Evolutionary conservation across 2,797 vertebrate species (phyloP).

Genomic region (Helostoma temminkii): DNA sequence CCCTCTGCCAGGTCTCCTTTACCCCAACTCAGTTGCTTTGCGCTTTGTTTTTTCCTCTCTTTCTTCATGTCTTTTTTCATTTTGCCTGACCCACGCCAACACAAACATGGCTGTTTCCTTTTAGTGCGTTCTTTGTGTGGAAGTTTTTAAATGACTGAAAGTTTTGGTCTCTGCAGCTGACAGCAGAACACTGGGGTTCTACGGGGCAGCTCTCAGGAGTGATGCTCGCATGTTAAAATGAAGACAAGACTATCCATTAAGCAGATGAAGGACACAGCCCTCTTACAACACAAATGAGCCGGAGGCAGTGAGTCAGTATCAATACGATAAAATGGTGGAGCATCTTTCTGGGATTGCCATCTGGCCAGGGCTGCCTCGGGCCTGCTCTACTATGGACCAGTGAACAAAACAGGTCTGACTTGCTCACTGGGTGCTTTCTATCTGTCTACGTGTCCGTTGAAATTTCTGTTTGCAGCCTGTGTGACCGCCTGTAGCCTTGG

Average conservation of each 20-base stretch:
- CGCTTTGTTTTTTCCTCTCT: constrained; percentile 19
- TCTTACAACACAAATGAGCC: constrained; percentile 11
- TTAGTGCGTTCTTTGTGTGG: constrained; percentile 9
- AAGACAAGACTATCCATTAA: background rate
- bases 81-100: constrained; percentile 25
- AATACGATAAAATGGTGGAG: constrained; percentile 24
- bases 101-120: constrained; percentile 36
- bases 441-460: constrained; percentile 22
- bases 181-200: background rate
- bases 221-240: constrained; percentile 3
- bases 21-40: constrained; percentile 12
- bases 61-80: constrained; percentile 16
- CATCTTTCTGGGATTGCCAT: constrained; percentile 45
- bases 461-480: constrained; percentile 5
- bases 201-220: constrained; percentile 7
- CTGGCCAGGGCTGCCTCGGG: constrained; percentile 34
- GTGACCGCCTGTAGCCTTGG: constrained; percentile 12
- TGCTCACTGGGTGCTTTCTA: constrained; percentile 34
- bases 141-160: constrained; percentile 34
- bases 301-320: constrained; percentile 25
- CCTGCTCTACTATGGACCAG: constrained; percentile 39
- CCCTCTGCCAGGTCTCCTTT: constrained; percentile 19
- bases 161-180: background rate
- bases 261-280: background rate
- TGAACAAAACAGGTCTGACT: constrained; percentile 55